A percentile compares a stretch with the other conserved stretches of the same genome.
Evolutionary conservation across 2,113 vertebrate species (phyloP).

Genomic region (Ahaetulla prasina): DNA sequence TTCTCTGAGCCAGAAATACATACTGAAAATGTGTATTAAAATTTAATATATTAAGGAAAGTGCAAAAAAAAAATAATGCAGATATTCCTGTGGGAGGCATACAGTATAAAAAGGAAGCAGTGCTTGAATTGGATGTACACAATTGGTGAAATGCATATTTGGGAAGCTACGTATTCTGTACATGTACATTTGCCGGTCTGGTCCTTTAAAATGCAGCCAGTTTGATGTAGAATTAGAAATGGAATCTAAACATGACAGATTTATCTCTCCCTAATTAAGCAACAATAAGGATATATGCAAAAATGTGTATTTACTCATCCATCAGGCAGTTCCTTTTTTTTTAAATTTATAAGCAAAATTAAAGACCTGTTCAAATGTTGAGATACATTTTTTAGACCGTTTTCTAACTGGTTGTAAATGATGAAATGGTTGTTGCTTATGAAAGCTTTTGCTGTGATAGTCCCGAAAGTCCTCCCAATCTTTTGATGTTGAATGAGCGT

Average conservation of each 20-base stretch:
- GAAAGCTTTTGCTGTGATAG: not conserved
- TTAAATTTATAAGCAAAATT: not conserved
- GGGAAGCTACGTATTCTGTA: not conserved
- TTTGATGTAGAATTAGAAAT: not conserved
- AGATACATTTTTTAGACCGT: not conserved
- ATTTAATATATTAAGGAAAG: not conserved
- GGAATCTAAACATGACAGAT: not conserved
- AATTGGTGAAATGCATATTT: not conserved
- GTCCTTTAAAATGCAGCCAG: not conserved
- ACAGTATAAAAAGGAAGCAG: not conserved
- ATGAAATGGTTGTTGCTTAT: not conserved
- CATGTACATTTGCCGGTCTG: not conserved
- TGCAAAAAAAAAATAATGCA: not conserved
- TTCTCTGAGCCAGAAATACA: not conserved
- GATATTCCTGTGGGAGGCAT: not conserved
- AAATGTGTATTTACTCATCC: not conserved
- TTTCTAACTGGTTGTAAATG: not conserved
- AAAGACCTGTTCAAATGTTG: not conserved
- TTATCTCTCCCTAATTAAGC: not conserved
- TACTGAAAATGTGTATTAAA: not conserved
- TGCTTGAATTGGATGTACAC: not conserved
- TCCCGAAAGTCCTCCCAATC: not conserved
- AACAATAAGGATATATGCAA: not conserved
- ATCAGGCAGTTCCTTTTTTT: not conserved
- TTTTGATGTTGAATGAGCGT: not conserved